Percentiles rank a stretch among this genome's conserved stretches.
Conservation (phyloP, 2,113 vertebrate genomes). For the Mionectes macconnelli region DNA sequence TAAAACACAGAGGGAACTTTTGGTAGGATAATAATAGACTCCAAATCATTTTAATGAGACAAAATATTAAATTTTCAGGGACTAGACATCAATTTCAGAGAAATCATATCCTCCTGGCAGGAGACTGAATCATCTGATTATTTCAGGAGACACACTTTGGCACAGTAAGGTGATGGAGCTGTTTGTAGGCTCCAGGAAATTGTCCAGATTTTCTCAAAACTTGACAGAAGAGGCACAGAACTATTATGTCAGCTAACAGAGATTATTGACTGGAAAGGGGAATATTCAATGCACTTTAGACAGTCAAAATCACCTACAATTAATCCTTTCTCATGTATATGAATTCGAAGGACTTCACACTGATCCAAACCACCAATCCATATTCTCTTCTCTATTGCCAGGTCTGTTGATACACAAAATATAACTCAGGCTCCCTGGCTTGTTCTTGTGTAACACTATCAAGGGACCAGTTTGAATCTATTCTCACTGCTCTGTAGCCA, state of each 20-base stretch:
- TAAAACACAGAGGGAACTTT: neutral
- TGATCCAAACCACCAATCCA: neutral
- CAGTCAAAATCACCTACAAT: neutral
- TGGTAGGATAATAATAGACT: neutral
- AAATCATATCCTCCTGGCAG: neutral
- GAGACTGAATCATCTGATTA: neutral
- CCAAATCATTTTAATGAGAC: slow-evolving; percentile 4
- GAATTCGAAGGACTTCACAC: neutral
- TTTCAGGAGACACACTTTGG: neutral
- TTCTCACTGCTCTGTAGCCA: neutral
- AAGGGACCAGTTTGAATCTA: neutral
- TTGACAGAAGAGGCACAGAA: neutral
- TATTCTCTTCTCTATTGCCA: neutral
- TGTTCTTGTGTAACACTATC: neutral
- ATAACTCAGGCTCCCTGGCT: neutral
- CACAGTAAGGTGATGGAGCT: neutral
- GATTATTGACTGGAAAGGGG: neutral
- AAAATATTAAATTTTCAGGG: neutral
- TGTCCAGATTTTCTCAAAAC: neutral
- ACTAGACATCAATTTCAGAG: neutral
- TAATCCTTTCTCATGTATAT: neutral
- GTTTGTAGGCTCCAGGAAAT: neutral
- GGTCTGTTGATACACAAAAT: neutral
- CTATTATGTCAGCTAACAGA: neutral
- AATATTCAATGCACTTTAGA: neutral